Percentiles rank a stretch among this genome's conserved stretches.
Conservation (phyloP, 2,113 vertebrate species). For the Phylloscopus trochiloides region DNA sequence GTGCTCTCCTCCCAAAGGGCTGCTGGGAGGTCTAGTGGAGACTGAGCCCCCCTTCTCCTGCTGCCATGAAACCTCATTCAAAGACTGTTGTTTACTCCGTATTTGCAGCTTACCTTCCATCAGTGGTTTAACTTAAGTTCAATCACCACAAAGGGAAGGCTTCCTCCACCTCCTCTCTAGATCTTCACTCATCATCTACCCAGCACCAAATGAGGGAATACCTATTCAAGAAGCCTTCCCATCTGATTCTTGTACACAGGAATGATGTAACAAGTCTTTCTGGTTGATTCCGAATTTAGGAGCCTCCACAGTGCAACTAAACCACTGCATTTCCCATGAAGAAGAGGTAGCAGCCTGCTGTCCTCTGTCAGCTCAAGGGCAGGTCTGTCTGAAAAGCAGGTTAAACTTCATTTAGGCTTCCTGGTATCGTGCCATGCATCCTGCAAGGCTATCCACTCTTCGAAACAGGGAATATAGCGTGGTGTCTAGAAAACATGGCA, state of each 20-base stretch:
- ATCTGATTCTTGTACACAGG: neutral
- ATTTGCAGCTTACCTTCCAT: neutral
- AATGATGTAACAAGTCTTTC: neutral
- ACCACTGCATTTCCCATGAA: neutral
- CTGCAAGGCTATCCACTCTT: neutral
- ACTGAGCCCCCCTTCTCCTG: neutral
- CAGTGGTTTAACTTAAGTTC: neutral
- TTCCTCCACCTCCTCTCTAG: neutral
- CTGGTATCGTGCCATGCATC: neutral
- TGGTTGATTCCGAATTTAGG: neutral
- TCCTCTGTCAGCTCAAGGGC: neutral
- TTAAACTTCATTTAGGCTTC: neutral
- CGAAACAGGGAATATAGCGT: neutral
- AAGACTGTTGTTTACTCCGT: neutral
- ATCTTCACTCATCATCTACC: neutral
- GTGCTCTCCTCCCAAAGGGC: neutral
- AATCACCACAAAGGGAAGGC: neutral
- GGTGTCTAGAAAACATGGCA: neutral
- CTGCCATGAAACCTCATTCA: neutral
- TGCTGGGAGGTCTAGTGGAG: neutral
- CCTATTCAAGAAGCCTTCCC: neutral
- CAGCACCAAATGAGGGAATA: neutral
- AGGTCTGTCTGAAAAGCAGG: neutral
- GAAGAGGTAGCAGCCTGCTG: neutral
- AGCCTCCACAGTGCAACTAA: neutral